Base-by-base conservation (phyloP, 2,113 vertebrate genomes). In the Piprites chloris region DNA sequence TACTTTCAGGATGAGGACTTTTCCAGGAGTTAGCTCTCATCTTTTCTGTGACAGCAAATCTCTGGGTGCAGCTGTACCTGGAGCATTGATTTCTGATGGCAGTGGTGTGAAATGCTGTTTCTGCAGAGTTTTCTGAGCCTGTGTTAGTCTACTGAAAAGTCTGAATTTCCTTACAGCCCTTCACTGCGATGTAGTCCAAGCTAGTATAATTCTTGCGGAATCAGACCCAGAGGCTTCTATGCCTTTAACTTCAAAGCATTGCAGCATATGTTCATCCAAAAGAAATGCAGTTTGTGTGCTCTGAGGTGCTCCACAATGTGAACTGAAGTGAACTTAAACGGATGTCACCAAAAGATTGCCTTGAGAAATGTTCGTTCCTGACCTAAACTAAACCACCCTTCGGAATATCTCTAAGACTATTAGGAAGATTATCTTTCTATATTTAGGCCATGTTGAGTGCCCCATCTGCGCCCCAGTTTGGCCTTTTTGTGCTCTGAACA, bases 341-440 rank as follows among this genome's bases (percentile, higher is more conserved):
- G 65, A 53, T 24, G 62, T 10, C 59, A 83, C 14, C 44, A 50
- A 56, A 87, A 90, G 37, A 62, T 37, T 42, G 4, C 1, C 68
- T 61, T 79, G 63, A 93, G 52, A 87, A 82, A 42, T 1, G 3
- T 61, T 11, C 5, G 12, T 68, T 73, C 24, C 62, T 88, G 67
- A 58, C 63, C 75, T 62, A 62, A 88, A 69, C 32, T 66, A 80
- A 92, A 52, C 37, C 26, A 46, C 21, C 11, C 28, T 68, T 80
- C 6, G 11, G n/a, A 88, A 69, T 42, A 79, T 56, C 46, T 92
- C 55, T 77, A 85, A 93, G 71, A n/a, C 46, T 92, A 58, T 83
- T 69, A 73, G 46, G n/a, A 88, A 69, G 92, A 94, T 95, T 85
- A 92, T 41, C 67, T 62, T 88, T 65, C 82, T 87, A 17, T 69